Evolutionary conservation across 2,888 invertebrate genomes (phyloP), one percentile per base, ranked within the genome.

Genomic region (Mactromeris polynyma): DNA sequence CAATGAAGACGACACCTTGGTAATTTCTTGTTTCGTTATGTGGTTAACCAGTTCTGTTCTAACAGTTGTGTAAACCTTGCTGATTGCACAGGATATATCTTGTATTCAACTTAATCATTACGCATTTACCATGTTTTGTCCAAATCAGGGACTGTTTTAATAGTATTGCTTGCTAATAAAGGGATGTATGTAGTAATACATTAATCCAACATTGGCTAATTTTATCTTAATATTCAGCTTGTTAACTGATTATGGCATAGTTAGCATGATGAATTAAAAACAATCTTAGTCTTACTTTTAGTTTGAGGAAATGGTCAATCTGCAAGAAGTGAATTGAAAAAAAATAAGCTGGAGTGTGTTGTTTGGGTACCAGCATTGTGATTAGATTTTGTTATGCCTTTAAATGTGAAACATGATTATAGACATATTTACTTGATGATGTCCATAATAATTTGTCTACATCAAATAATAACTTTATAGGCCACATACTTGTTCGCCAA

Each of bases 1-100:
- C 17, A 80, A 90, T 19, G 93, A 94, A 33, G 94, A 94, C 46
- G 94, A 94, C 26, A 38, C 88, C 58, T 89, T 89, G 86, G 89
- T 83, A 83, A 46, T 1, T 73, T 64, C 6, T 21, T n/a, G 26
- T 64, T 64, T 26, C 58, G 26, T 26, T 26, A 26, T 64, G 9
- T 26, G 6, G 26, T 64, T 64, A 64, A 64, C n/a, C 6, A 21
- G 19, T 54, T 21, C 19, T 21, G 21, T 54, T 21, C 6, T 54
- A 51, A 9, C 19, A n/a, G n/a, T n/a, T n/a, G 2, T 54, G 54
- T 21, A 21, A 54, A 19, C 6, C 54, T 54, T 9, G 54, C 2
- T 54, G n/a, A 4, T 40, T 54, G 54, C 21, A 19, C 54, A 2
- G 21, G n/a, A 21, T 54, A 21, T 54, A 2, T 54, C 4, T 3